Percentiles rank a stretch among this genome's conserved stretches.
phyloP scores from a whole-genome alignment of 2,797 vertebrate species.

The Urophycis tenuis region DNA sequence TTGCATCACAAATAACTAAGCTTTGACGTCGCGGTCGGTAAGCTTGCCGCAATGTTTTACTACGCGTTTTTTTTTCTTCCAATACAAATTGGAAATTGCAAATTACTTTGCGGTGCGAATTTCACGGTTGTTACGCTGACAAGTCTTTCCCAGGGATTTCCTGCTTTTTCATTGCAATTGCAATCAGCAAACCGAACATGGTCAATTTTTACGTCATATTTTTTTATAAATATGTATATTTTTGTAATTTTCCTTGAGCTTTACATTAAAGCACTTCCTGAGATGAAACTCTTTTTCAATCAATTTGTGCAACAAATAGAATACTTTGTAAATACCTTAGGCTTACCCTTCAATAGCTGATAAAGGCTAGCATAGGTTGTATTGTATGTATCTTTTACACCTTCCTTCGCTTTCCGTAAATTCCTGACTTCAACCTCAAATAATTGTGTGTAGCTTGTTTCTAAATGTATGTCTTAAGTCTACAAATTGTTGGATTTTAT shows the following conservation, averaged over 20 bases:
- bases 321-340: slow-evolving; percentile 49
- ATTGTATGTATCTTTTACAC: slow-evolving; percentile 8
- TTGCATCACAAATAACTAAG: slow-evolving; percentile 19
- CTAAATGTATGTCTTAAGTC: background rate
- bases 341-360: background rate
- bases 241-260: slow-evolving; percentile 24
- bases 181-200: slow-evolving; percentile 25
- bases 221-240: slow-evolving; percentile 3
- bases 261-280: slow-evolving; percentile 31
- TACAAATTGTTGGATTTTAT: background rate
- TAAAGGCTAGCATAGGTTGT: background rate
- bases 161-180: slow-evolving; percentile 21
- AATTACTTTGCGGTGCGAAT: slow-evolving; percentile 27
- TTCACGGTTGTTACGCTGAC: slow-evolving; percentile 31
- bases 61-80: slow-evolving; percentile 9
- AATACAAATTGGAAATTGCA: no score
- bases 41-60: slow-evolving; percentile 14
- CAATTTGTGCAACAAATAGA: slow-evolving; percentile 21
- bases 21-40: slow-evolving; percentile 14
- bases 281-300: slow-evolving; percentile 14
- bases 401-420: background rate
- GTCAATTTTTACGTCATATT: slow-evolving; percentile 19
- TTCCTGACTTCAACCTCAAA: slow-evolving; percentile 20
- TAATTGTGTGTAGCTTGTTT: background rate
- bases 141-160: slow-evolving; percentile 33